phyloP scores from a whole-genome alignment of 2,888 invertebrate species.

The Ditylenchus weischeri region DNA sequence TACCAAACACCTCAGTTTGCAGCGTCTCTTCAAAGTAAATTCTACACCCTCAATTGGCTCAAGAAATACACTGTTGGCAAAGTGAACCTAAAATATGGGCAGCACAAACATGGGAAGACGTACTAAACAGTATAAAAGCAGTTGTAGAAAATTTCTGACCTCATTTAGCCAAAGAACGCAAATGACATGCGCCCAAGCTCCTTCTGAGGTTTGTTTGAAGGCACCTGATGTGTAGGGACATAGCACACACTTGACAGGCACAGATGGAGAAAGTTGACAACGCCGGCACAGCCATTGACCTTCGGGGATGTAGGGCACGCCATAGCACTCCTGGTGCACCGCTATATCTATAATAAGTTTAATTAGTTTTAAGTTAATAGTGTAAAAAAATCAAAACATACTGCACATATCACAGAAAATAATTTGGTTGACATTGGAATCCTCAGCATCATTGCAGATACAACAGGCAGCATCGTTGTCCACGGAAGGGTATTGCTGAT shows the following conservation, averaged over 20 bases:
- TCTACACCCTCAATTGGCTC: conserved; percentile 97
- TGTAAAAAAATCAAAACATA: conserved; percentile 61
- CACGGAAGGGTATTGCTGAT: conserved; percentile 14
- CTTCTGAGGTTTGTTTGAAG: conserved; percentile 88
- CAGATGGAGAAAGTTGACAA: conserved; percentile 90
- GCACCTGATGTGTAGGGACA: conserved; percentile 97
- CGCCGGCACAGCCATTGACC: conserved; percentile 95
- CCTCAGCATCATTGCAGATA: conserved; percentile 95
- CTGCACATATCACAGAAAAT: conserved; percentile 99
- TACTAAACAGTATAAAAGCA: not conserved
- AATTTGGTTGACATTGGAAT: conserved; percentile 96
- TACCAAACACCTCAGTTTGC: conserved; percentile 93
- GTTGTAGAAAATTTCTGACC: conserved; percentile 62
- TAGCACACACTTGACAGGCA: conserved; percentile 91
- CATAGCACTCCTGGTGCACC: conserved; percentile 72
- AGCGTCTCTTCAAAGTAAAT: conserved; percentile 88
- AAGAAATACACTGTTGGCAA: conserved; percentile 79
- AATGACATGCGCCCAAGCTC: conserved; percentile 95
- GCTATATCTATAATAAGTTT: not conserved
- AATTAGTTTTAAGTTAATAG: not conserved
- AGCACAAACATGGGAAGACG: not conserved
- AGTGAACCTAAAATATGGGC: conserved; percentile 61
- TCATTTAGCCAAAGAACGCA: conserved; percentile 99
- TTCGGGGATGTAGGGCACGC: conserved; percentile 92
- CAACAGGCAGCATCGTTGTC: conserved; percentile 79